Evolutionary conservation across 2,888 invertebrate genomes (phyloP), one percentile per base, ranked within the genome.

Genomic region (Ischnus inquisitorius): DNA sequence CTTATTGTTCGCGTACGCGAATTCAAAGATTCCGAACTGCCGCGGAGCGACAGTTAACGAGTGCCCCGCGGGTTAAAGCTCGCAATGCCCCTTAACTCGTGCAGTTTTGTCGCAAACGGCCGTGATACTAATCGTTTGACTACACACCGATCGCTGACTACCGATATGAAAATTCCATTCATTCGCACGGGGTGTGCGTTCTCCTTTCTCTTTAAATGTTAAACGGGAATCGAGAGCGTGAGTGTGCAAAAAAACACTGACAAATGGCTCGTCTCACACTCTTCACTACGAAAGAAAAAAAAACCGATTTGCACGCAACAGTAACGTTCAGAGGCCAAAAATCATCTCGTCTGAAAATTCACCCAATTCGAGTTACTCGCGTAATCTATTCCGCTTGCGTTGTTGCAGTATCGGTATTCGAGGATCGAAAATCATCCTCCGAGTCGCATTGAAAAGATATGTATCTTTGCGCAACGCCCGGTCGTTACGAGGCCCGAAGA

Each of bases 161-260:
- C 51, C 54, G 82, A 86, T 84, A 84, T 77, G 80, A 85, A 84
- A 85, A 87, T 87, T 87, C 84, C 87, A 80, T 85, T 87, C 85
- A 87, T 87, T 87, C 86, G 77, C 85, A 76, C 79, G 86, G n/a
- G n/a, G 78, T 86, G 54, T 54, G 54, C 19, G 54, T 54, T 54
- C 34, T 82, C 84, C 85, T 87, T 87, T 87, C 87, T 87, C 87
- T 86, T 86, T 86, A 84, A 84, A 87, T 85, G 81, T 82, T 86
- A 87, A 74, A 76, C 71, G 57, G 39, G 28, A 1, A 72, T 22
- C 28, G 41, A 76, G 64, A 65, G 46, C 25, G 48, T 16, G 39
- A 62, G 19, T 67, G 46, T 67, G 46, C 25, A 57, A 64, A 69
- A n/a, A 28, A 19, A 19, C 65, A 25, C 41, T 12, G 25, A 57